Evolutionary conservation across 2,888 invertebrate genomes (phyloP).

Genomic region (Oscheius sp.): DNA sequence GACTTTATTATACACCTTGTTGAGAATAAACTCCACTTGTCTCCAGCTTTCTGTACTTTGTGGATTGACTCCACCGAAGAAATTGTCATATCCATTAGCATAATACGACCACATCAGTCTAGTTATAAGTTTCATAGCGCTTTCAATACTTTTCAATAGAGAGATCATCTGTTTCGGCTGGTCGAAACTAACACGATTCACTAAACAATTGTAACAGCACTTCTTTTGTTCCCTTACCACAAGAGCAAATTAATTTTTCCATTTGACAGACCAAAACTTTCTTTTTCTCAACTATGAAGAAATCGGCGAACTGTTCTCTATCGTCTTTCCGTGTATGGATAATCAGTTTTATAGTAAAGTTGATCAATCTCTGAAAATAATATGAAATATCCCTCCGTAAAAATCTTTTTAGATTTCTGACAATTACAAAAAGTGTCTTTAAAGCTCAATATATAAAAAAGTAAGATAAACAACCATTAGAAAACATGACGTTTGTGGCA

Average conservation of each 20-base stretch:
- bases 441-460: too few relatives aligned
- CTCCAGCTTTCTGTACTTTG: neutral
- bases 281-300: neutral
- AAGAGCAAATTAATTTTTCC: neutral
- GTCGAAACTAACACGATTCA: neutral
- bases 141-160: neutral
- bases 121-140: conserved; percentile 1
- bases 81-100: neutral
- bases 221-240: neutral
- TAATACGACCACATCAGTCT: conserved; percentile 14
- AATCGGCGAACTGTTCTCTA: neutral
- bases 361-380: neutral
- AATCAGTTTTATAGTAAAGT: neutral
- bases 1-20: neutral
- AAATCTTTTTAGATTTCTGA: too few relatives aligned
- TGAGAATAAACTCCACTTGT: neutral
- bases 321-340: neutral
- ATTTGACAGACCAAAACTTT: neutral
- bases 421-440: too few relatives aligned
- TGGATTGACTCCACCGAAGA: neutral
- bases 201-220: too few relatives aligned
- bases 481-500: too few relatives aligned
- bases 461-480: too few relatives aligned
- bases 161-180: neutral
- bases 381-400: conserved; percentile 10